Percentiles rank a stretch among this genome's conserved stretches.
phyloP scores from a whole-genome alignment of 2,113 vertebrate genomes.

The Amblyornis subalaris region DNA sequence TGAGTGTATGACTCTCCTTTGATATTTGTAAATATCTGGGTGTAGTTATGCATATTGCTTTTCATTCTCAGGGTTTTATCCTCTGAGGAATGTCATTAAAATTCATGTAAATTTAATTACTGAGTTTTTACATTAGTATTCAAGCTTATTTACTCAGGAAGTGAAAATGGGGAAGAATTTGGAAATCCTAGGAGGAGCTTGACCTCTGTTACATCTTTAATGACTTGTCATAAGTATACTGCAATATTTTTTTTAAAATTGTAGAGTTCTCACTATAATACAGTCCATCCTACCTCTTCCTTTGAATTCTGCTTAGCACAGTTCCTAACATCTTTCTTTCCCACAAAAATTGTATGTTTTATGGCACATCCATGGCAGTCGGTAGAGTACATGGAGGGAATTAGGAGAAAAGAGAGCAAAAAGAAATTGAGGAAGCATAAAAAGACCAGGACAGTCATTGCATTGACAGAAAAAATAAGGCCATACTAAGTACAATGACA shows the following conservation, averaged over 20 bases:
- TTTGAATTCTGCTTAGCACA: neutral
- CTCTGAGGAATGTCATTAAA: neutral
- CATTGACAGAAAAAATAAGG: neutral
- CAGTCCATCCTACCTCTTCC: neutral
- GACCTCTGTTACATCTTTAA: neutral
- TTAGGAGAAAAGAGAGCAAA: neutral
- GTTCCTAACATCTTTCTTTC: neutral
- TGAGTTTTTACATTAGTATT: neutral
- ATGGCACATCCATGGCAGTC: neutral
- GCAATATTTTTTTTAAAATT: neutral
- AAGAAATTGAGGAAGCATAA: neutral
- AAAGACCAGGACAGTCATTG: neutral
- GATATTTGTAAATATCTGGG: neutral
- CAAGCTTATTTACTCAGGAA: neutral
- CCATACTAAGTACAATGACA: neutral
- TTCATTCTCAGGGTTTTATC: neutral
- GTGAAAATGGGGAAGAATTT: neutral
- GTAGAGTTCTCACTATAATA: neutral
- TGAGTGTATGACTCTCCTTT: neutral
- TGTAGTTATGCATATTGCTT: neutral
- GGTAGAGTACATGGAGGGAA: neutral
- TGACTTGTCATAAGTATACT: neutral
- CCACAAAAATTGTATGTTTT: neutral
- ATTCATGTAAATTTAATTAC: neutral
- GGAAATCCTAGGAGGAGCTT: neutral